Base-by-base conservation (phyloP, 2,888 invertebrate species). In the Apamea monoglypha region DNA sequence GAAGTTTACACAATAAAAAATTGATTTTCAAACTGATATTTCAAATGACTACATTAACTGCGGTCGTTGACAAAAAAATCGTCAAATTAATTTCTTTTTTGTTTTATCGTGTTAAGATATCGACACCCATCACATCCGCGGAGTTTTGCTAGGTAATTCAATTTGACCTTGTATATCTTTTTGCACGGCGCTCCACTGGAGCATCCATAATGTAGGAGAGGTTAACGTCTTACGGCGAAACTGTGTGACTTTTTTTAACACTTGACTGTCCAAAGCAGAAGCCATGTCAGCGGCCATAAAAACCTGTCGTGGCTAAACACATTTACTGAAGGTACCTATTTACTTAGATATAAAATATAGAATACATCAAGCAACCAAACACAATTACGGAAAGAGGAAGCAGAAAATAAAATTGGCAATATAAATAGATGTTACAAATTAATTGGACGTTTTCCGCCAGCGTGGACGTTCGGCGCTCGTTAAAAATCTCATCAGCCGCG, bases 401-500 rank as follows among this genome's bases (percentile, higher is more conserved):
- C 81, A 82, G 81, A 78, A 80, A 86, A 84, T 87, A 82, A 88
- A 88, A 88, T 82, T 79, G 80, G 61, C 80, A 80, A 86, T 86
- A 82, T 85, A 88, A 87, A 89, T 86, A 87, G 82, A 86, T 81
- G 84, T 87, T 84, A 86, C 87, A 90, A 88, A 91, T 91, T 90
- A 90, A 91, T 89, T 89, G 89, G 87, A 90, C 88, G 89, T 91
- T 92, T 92, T 88, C 91, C 92, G 87, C 80, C 82, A 82, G 82
- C 86, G 88, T 83, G 84, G 82, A 75, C 86, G 85, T 81, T 89
- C 88, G 84, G 88, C 82, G 89, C 91, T 92, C 91, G 92, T 93
- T 94, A 93, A 92, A 92, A 92, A 92, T 88, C 91, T 91, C 93
- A 93, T 94, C 93, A 91, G 87, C 78, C 63, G 73, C 63, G 80